These are phyloP conservation scores for Gallinago nigripennis DNA, from an alignment of 2,797 vertebrate species.

Conservation along the genomic window DNA sequence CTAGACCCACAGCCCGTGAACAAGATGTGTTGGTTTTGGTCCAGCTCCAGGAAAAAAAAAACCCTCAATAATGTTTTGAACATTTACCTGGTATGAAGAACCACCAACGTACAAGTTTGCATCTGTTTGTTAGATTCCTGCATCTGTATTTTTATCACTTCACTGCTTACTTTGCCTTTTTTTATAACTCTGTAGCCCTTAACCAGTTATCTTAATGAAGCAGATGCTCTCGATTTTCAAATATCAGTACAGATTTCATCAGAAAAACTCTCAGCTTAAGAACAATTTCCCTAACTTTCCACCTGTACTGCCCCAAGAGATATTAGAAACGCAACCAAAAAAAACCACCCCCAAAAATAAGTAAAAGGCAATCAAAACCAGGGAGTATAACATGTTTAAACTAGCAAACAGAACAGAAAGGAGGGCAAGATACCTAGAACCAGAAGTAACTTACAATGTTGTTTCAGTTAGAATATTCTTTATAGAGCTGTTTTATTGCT, in stretches of 20 bases:
- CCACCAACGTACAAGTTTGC: not conserved
- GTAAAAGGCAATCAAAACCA: not conserved
- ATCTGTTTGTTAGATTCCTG: not conserved
- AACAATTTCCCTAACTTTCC: not conserved
- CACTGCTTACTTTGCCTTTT: not conserved
- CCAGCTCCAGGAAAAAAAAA: not conserved
- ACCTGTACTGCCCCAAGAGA: not conserved
- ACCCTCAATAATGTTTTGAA: not conserved
- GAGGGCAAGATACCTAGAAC: not conserved
- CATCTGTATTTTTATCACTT: not conserved
- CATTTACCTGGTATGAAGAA: not conserved
- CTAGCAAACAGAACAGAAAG: not conserved
- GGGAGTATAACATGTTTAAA: not conserved
- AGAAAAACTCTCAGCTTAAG: not conserved
- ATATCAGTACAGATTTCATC: not conserved
- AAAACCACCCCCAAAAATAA: not conserved
- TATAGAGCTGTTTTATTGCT: not conserved
- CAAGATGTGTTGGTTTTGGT: not conserved
- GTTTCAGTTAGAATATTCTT: not conserved
- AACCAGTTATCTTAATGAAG: not conserved
- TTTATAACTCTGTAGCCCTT: not conserved
- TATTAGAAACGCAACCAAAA: not conserved
- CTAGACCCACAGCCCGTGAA: not conserved
- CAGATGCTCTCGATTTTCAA: not conserved
- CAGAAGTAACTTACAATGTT: not conserved